These are phyloP conservation scores for Rhodophaea formosa DNA, from an alignment of 2,888 invertebrate species.

Conservation along the genomic window DNA sequence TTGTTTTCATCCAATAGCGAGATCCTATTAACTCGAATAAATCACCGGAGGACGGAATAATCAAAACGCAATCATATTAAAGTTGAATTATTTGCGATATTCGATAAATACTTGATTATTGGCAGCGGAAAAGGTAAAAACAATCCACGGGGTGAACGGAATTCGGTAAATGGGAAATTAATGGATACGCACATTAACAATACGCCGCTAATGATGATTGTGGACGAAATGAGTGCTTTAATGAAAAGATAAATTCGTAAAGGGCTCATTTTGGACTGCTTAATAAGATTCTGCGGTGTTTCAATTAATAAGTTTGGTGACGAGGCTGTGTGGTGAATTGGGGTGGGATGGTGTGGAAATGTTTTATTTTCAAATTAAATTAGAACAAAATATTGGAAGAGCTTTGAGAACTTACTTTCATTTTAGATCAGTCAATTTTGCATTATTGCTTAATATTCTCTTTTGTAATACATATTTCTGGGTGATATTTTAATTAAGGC, in stretches of 20 bases:
- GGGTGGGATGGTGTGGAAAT: neutral
- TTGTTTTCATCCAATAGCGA: constrained; percentile 1
- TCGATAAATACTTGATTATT: constrained; percentile 31
- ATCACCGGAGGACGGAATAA: constrained; percentile 17
- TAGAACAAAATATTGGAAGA: too few relatives aligned
- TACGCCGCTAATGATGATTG: constrained; percentile 65
- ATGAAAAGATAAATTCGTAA: constrained; percentile 63
- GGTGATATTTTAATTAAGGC: too few relatives aligned
- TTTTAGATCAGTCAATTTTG: too few relatives aligned
- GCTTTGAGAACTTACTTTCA: too few relatives aligned
- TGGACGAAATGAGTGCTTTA: constrained; percentile 53
- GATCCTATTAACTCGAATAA: constrained; percentile 23
- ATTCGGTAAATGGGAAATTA: constrained; percentile 67
- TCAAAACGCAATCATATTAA: constrained; percentile 25
- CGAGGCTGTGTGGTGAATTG: neutral
- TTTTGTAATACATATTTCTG: too few relatives aligned
- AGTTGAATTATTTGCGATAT: constrained; percentile 26
- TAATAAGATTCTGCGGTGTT: constrained; percentile 28
- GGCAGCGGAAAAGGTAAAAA: constrained; percentile 36
- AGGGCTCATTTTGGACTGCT: constrained; percentile 46
- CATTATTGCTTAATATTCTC: too few relatives aligned
- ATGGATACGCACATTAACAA: constrained; percentile 67
- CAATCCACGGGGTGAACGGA: constrained; percentile 34
- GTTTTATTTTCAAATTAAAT: neutral
- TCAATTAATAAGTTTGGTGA: constrained; percentile 4